Base-by-base conservation (phyloP, 1,140 invertebrate species). In the Procambarus clarkii region DNA sequence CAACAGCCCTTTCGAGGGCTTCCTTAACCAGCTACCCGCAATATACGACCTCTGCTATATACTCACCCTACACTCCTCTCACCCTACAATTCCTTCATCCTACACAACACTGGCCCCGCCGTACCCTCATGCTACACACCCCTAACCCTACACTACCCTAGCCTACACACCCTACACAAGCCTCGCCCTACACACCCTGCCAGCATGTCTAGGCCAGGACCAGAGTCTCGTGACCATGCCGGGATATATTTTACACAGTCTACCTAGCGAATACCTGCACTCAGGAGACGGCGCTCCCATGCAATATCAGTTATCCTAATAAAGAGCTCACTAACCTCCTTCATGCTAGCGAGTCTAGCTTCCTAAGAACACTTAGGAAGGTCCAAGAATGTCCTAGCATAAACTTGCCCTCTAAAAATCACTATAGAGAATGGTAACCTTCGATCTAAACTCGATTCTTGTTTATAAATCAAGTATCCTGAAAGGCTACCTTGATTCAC, bases 401-500 rank as follows among this genome's bases (percentile, higher is more conserved):
- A 85, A 78, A 84, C 81, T 79, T 78, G 60, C 34, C 81, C 82
- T 69, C 74, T 58, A 91, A 89, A 91, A 91, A 91, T 91, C 88
- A 78, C 88, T 48, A 91, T 91, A 91, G 88, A 85, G 85, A 78
- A 34, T 91, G 88, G 88, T 91, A 91, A 91, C 88, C 81, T 91
- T 45, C 88, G 88, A 91, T 91, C 88, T 91, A 91, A 91, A 91
- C 88, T 84, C 82, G 88, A 91, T 91, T 91, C 82, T 91, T 91
- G 88, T 91, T 91, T 91, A 91, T 91, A 91, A 91, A 91, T 91
- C 88, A 91, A 91, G 88, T 91, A 91, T 77, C 81, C 71, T 91
- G 88, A 85, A 91, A 84, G 80, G 82, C 81, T 44, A 77, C 64
- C 74, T 79, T 58, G 88, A 84, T 76, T 91, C 88, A 91, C 81